Evolutionary conservation across 2,888 invertebrate genomes (phyloP), one percentile per base, ranked within the genome.

Genomic region (Pseudeuparius sepicola): DNA sequence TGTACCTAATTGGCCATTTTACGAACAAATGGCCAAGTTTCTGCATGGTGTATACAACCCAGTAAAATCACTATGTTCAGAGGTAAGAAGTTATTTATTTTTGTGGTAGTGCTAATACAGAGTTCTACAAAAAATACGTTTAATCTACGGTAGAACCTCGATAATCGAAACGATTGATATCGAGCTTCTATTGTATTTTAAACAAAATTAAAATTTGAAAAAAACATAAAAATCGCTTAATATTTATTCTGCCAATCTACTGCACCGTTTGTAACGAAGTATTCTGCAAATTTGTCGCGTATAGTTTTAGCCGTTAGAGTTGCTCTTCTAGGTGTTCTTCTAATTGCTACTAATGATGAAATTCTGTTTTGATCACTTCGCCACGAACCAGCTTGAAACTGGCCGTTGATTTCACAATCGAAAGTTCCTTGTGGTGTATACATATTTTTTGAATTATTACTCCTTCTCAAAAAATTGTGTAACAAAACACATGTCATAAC

Each of bases 1-100:
- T 24, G 41, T 41, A 27, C 42, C 42, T 13, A 40, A 41, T 29
- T 41, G 42, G 40, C 37, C 34, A 12, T 36, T 34, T 24, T 41
- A 41, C 17, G 27, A 10, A 15, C 13, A 30, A 13, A 41, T 41
- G 42, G 27, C 42, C 12, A 32, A 20, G 25, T 41, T 41, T 42
- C 28, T 41, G 16, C 30, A 41, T 26, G 24, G 32, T 25, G 34
- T 41, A 30, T 41, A 41, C 37, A 36, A 26, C 24, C 40, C 42
- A 16, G 37, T 36, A 11, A 36, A 41, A 41, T 37, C 34, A 29
- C 35, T 37, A 24, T 41, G 36, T 41, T 41, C 39, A 18, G 32
- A 41, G 11, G 40, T 40, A 40, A 40, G 23, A 9, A 11, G 15
- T 32, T 34, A 32, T 27, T 32, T 27, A 29, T 31, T n/a, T n/a